Evolutionary conservation across 2,113 vertebrate species (phyloP), one percentile per base, ranked within the genome.

Genomic region (Arothron firmamentum): DNA sequence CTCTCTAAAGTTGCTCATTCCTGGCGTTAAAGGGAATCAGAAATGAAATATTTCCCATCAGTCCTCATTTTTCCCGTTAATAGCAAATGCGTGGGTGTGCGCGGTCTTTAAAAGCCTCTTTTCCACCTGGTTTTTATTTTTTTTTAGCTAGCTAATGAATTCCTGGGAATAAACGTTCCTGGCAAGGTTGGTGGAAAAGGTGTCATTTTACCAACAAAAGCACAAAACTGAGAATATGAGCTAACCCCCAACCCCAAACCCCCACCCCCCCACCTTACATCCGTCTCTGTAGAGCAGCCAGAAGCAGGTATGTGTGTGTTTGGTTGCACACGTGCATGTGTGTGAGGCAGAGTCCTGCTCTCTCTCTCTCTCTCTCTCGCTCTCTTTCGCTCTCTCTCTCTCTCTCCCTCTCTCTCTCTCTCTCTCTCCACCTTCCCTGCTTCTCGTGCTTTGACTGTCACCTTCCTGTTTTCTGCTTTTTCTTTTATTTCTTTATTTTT

Each of bases 371-470:
- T 23, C 57, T 57, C 57, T n/a, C 55, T 41, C 62, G 52, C 16
- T 2, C 52, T 50, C 57, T 57, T 54, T 57, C 57, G 16, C 55
- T 41, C 62, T 56, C 16, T 2, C 52, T 50, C 57, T 57, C 55
- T 41, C 62, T 56, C 16, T 2, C 52, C 46, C 57, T 57, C 57
- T n/a, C 21, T 23, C 57, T 57, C 57, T n/a, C 55, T 41, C 62
- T 56, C 16, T 2, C 52, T 50, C 57, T 57, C 57, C n/a, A 38
- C 34, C 34, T 38, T 38, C 34, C 34, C 34, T 38, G 34, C 34
- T 38, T 38, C 59, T 68, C 71, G 59, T 62, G 57, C 65, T 65
- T 74, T 78, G 72, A 70, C 67, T 78, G 72, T 65, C 66, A 72
- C 68, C 51, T 45, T 54, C 52, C 34, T 38, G 6, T 38, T 38